These are phyloP conservation scores for Noctua comes DNA, from an alignment of 2,888 invertebrate genomes.

Conservation along the genomic window DNA sequence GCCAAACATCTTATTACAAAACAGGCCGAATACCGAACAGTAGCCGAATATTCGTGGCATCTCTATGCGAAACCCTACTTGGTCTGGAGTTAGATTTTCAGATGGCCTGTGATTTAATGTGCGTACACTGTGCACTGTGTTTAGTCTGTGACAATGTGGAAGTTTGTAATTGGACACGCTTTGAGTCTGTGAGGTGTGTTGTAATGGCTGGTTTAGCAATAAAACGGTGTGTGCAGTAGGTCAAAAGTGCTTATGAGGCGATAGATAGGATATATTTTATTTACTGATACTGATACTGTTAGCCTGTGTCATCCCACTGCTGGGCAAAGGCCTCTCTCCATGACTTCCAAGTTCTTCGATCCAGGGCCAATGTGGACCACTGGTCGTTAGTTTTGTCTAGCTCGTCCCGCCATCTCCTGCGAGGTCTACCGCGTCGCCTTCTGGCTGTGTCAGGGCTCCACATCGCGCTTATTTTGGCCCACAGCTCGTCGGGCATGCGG, in stretches of 20 bases:
- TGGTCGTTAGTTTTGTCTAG: too few relatives aligned
- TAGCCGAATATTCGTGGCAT: not conserved
- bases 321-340: too few relatives aligned
- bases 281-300: too few relatives aligned
- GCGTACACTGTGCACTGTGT: conserved; percentile 10
- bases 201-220: conserved; percentile 9
- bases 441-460: too few relatives aligned
- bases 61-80: conserved; percentile 8
- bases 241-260: not conserved
- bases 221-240: conserved; percentile 3
- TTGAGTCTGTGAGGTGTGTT: conserved; percentile 12
- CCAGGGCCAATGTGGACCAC: too few relatives aligned
- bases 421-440: too few relatives aligned
- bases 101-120: conserved; percentile 35
- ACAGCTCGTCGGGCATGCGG: too few relatives aligned
- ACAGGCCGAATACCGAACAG: not conserved
- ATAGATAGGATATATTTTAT: not conserved
- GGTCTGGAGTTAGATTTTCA: conserved; percentile 15
- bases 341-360: too few relatives aligned
- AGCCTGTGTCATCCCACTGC: too few relatives aligned
- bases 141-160: conserved; percentile 10
- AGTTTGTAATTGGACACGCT: conserved; percentile 40
- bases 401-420: too few relatives aligned
- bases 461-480: too few relatives aligned
- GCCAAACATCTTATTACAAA: not conserved